These are phyloP conservation scores for Notocelia uddmanniana DNA, from an alignment of 2,888 invertebrate species.

Conservation along the genomic window DNA sequence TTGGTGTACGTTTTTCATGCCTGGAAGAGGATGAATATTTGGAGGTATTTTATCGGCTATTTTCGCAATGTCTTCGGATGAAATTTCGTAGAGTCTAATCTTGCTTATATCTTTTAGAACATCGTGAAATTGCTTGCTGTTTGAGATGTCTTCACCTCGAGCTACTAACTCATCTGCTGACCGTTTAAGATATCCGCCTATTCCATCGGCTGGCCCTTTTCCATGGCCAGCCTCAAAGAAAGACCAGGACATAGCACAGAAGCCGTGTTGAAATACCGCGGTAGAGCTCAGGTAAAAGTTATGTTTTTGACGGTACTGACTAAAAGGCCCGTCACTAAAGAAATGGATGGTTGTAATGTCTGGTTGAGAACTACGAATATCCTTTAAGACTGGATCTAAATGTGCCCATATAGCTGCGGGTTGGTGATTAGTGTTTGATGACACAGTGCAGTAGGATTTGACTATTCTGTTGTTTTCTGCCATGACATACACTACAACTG, in stretches of 20 bases:
- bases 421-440: constrained; percentile 36
- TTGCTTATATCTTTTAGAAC: constrained; percentile 20
- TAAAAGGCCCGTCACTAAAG: constrained; percentile 41
- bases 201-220: constrained; percentile 16
- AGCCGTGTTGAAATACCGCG: too few species aligned
- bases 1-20: constrained; percentile 1
- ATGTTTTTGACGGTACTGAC: constrained; percentile 44
- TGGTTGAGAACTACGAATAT: too few species aligned
- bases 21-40: not conserved
- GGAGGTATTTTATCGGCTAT: too few species aligned
- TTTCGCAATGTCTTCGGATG: too few species aligned
- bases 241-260: too few species aligned
- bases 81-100: too few species aligned
- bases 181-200: constrained; percentile 13
- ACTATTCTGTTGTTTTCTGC: too few species aligned
- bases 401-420: constrained; percentile 47
- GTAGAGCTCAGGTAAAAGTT: constrained; percentile 31
- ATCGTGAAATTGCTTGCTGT: not conserved
- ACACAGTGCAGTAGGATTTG: constrained; percentile 39
- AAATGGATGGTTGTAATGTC: constrained; percentile 40
- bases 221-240: too few species aligned
- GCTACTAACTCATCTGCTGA: constrained; percentile 11
- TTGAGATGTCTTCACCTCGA: constrained; percentile 14
- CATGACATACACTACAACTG: too few species aligned
- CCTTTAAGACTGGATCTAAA: too few species aligned